phyloP scores from a whole-genome alignment of 1,140 invertebrate genomes.

The Heliconius eleuchia region DNA sequence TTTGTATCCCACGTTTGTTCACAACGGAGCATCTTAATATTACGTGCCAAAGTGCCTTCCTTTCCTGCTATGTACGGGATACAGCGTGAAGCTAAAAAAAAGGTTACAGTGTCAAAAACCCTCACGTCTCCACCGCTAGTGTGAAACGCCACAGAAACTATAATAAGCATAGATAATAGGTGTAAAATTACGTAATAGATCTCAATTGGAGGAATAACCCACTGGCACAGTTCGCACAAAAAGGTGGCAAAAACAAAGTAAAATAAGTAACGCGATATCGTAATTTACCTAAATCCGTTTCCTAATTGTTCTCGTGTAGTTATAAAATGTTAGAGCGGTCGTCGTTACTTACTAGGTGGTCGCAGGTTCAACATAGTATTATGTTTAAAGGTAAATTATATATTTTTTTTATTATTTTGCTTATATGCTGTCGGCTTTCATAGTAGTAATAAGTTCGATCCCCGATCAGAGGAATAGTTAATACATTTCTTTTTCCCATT shows the following conservation, averaged over 20 bases:
- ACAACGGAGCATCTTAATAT: too few relatives aligned
- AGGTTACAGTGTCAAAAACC: background rate
- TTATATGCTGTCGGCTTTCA: too few relatives aligned
- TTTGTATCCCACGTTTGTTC: too few relatives aligned
- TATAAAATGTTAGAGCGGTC: too few relatives aligned
- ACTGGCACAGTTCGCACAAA: constrained; percentile 40
- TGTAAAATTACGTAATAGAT: constrained; percentile 40
- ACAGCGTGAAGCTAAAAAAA: too few relatives aligned
- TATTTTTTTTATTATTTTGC: too few relatives aligned
- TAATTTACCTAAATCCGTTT: constrained; percentile 18
- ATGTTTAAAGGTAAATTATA: too few relatives aligned
- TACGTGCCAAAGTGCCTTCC: too few relatives aligned
- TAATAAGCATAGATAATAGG: constrained; percentile 26
- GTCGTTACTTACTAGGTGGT: too few relatives aligned
- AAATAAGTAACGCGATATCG: constrained; percentile 6
- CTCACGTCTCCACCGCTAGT: background rate
- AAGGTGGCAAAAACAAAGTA: constrained; percentile 5
- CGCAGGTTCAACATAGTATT: too few relatives aligned
- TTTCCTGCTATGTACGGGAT: too few relatives aligned
- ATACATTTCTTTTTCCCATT: background rate
- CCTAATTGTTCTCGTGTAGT: background rate
- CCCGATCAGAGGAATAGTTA: background rate
- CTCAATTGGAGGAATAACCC: constrained; percentile 42
- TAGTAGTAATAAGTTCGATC: too few relatives aligned
- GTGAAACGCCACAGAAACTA: background rate